Evolutionary conservation across 2,888 invertebrate species (phyloP), one percentile per base, ranked within the genome.

Genomic region (Rhopalosiphum nymphaeae): DNA sequence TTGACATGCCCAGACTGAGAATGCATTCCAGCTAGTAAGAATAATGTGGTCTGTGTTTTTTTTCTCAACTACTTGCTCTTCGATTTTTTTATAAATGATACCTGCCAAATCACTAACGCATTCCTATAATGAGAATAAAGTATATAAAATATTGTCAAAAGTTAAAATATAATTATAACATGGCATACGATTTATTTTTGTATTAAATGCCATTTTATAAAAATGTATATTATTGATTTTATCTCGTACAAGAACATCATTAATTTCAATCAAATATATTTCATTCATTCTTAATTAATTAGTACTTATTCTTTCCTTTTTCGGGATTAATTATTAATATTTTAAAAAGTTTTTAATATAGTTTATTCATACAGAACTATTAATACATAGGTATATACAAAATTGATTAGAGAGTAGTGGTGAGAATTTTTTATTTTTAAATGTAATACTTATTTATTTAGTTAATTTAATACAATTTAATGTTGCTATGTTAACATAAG

Each of bases 11-110:
- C 93, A 93, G 9, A 89, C 78, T 0, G 89, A 89, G 3, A 93
- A n/a, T 11, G 56, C 56, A 44, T 93, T 93, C 93, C 93, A 93
- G n/a, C 93, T 84, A 13, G 89, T 89, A 1, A 78, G n/a, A 13
- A 56, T 44, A 84, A 13, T 26, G 44, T 93, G 89, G 3, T 89
- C 84, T 25, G n/a, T 89, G 7, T 36, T 78, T 0, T 89, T 89
- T 25, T 84, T 11, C 9, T 25, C 42, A 9, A 56, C 46, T 4
- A 84, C 93, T 5, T 53, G 49, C 4, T 78, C 0, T 42, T 93
- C 56, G 0, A 42, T 61, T 93, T 93, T 93, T 44, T 78, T 56
- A n/a, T 78, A 93, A n/a, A 93, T 93, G 3, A 84, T 78, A 16
- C 78, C 67, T n/a, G 93, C 89, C n/a, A 89, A 84, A n/a, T n/a